phyloP scores from a whole-genome alignment of 2,113 vertebrate genomes.

The Pelvicachromis taeniatus region DNA sequence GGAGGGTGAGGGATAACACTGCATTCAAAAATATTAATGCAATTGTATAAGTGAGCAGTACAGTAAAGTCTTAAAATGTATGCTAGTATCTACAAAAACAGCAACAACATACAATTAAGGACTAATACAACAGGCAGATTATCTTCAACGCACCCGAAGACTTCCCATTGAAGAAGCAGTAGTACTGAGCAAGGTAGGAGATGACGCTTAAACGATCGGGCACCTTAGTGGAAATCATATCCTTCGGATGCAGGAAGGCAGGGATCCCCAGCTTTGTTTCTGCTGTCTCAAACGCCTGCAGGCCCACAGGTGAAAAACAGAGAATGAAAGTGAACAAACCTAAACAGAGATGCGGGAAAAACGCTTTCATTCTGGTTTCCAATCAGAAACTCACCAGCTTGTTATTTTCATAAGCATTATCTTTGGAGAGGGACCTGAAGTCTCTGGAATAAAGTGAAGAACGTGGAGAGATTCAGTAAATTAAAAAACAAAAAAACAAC shows the following conservation, averaged over 20 bases:
- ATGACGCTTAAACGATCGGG: constrained; percentile 84
- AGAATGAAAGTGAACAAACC: background rate
- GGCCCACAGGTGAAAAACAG: background rate
- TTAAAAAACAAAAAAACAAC: background rate
- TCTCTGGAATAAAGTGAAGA: constrained; percentile 73
- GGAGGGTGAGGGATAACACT: background rate
- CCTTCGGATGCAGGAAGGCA: constrained; percentile 81
- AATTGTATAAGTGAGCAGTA: background rate
- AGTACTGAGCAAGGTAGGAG: constrained; percentile 85
- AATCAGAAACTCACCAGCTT: constrained; percentile 79
- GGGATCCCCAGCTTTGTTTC: constrained; percentile 86
- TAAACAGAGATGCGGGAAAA: background rate
- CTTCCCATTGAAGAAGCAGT: constrained; percentile 79
- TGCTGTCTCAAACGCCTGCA: constrained; percentile 84
- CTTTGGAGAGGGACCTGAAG: constrained; percentile 85
- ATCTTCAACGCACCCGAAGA: constrained; percentile 14
- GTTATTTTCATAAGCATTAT: constrained; percentile 85
- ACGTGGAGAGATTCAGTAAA: background rate
- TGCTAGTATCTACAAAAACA: background rate
- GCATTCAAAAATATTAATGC: background rate
- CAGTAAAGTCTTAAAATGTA: background rate
- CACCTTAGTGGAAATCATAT: constrained; percentile 80
- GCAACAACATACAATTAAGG: background rate
- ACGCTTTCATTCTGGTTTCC: background rate
- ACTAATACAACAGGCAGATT: background rate